Percentiles rank a stretch among this genome's conserved stretches.
Conservation (phyloP, 2,797 vertebrate genomes). For the Sebastes iracundus region DNA sequence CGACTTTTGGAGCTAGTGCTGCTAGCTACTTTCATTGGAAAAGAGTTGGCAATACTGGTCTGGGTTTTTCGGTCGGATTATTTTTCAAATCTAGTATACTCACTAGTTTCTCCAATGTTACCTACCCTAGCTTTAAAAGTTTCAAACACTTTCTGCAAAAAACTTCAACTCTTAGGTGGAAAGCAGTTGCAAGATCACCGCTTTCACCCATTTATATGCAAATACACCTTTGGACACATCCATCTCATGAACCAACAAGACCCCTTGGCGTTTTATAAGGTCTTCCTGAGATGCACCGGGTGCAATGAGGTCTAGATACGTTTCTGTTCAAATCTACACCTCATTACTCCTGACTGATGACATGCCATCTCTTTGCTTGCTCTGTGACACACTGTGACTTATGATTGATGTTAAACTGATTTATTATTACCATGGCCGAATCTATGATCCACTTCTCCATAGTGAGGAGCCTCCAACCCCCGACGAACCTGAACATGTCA, state of each 20-base stretch:
- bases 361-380: constrained; percentile 13
- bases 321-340: constrained; percentile 25
- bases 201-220: constrained; percentile 19
- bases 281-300: constrained; percentile 4
- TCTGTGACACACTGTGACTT: background rate
- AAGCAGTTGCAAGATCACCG: background rate
- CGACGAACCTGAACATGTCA: constrained; percentile 81
- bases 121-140: background rate
- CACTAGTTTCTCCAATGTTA: too few relatives aligned
- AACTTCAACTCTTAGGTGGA: background rate
- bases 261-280: constrained; percentile 20
- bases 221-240: constrained; percentile 6
- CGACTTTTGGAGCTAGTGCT: too few relatives aligned
- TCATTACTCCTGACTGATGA: constrained; percentile 56
- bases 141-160: background rate
- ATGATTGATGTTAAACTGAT: constrained; percentile 19
- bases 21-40: too few relatives aligned
- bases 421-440: constrained; percentile 91
- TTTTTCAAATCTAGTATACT: too few relatives aligned
- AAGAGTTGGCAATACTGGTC: too few relatives aligned
- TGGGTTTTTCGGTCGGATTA: too few relatives aligned
- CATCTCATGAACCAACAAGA: constrained; percentile 19
- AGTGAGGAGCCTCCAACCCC: constrained; percentile 88
- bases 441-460: constrained; percentile 91
- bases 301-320: constrained; percentile 34